phyloP scores from a whole-genome alignment of 35 echinoderm and acorn worm genomes.

The Ptychodera flava region DNA sequence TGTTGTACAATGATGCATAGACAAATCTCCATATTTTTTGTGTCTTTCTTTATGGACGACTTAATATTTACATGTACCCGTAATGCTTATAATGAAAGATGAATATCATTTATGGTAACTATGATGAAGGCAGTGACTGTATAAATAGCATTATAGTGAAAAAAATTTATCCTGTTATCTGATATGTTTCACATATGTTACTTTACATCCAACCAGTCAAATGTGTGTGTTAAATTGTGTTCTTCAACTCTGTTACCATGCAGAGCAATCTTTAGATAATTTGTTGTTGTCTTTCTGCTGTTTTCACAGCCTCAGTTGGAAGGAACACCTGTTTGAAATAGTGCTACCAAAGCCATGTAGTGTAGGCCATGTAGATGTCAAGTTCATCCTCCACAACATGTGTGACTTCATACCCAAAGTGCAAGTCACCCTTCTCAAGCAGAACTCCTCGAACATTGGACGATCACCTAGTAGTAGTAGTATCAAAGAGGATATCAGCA shows the following conservation, averaged over 20 bases:
- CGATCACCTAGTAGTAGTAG: background rate
- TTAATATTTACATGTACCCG: no score
- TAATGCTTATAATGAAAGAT: no score
- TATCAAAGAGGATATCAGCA: background rate
- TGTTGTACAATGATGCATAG: no score
- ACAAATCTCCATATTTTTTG: no score
- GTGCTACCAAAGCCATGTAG: slow-evolving; percentile 68
- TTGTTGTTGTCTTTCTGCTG: slow-evolving; percentile 7
- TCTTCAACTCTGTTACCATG: no score
- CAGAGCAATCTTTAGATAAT: no score
- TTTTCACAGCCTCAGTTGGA: slow-evolving; percentile 16
- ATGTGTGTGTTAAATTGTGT: background rate
- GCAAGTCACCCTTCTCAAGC: slow-evolving; percentile 74
- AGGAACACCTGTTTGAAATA: slow-evolving; percentile 94
- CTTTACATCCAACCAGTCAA: background rate
- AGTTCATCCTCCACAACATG: slow-evolving; percentile 69
- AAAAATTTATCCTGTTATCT: no score
- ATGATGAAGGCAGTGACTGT: no score
- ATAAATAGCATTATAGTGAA: no score
- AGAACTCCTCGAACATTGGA: slow-evolving; percentile 7
- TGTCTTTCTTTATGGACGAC: no score
- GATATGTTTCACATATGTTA: no score
- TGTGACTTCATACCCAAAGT: slow-evolving; percentile 59
- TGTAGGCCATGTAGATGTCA: slow-evolving; percentile 89
- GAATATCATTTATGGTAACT: no score